Evolutionary conservation across 2,797 vertebrate genomes (phyloP).

Genomic region (Rachycentron canadum): DNA sequence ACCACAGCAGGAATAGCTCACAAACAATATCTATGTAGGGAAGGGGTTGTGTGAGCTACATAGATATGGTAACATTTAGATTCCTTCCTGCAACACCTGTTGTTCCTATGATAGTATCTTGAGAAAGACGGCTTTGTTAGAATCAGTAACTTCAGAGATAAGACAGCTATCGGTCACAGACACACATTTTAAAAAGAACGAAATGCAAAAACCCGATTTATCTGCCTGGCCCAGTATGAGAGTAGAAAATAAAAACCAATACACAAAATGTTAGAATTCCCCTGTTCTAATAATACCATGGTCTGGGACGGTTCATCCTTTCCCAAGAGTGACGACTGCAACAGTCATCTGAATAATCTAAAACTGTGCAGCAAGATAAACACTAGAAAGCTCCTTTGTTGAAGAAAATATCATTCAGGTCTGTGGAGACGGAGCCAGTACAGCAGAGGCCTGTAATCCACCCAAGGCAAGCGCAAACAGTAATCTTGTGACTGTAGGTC

Average conservation of each 20-base stretch:
- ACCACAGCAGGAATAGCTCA: slow-evolving; percentile 10
- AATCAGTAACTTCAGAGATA: slow-evolving; percentile 22
- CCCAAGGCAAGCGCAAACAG: slow-evolving; percentile 76
- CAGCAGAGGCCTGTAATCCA: slow-evolving; percentile 58
- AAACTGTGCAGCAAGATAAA: slow-evolving; percentile 57
- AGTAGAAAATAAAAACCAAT: neutral
- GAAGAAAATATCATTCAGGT: slow-evolving; percentile 68
- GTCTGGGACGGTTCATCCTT: slow-evolving; percentile 37
- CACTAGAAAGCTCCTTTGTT: slow-evolving; percentile 76
- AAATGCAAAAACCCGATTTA: neutral
- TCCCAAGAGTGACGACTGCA: slow-evolving; percentile 58
- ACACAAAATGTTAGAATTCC: slow-evolving; percentile 51
- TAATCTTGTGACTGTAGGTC: slow-evolving; percentile 78
- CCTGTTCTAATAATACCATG: slow-evolving; percentile 48
- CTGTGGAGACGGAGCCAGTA: slow-evolving; percentile 34
- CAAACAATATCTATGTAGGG: slow-evolving; percentile 15
- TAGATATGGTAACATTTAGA: slow-evolving; percentile 18
- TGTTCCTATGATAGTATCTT: slow-evolving; percentile 38
- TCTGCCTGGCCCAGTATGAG: neutral
- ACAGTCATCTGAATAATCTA: slow-evolving; percentile 67
- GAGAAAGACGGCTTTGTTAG: slow-evolving; percentile 15
- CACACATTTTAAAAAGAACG: neutral
- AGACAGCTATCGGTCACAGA: neutral
- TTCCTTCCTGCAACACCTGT: slow-evolving; percentile 49
- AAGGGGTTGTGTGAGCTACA: slow-evolving; percentile 2